A percentile compares a stretch with the other conserved stretches of the same genome.
Conservation (phyloP, 2,113 vertebrate species). For the Ivindomyrus marchei region DNA sequence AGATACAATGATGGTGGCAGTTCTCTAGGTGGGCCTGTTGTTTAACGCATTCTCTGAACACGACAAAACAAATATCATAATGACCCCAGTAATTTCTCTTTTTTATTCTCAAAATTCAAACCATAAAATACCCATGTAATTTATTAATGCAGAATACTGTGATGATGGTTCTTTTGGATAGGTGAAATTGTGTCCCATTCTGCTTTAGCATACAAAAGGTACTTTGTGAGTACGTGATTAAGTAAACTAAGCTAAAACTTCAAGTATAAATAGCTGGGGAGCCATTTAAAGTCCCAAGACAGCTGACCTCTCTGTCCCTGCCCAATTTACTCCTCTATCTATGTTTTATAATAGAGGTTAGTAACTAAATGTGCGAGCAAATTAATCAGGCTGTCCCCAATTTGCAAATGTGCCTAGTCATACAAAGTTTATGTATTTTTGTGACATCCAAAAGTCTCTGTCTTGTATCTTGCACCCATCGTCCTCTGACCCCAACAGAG, state of each 20-base stretch:
- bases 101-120: neutral
- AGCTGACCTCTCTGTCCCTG: neutral
- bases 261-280: neutral
- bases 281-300: neutral
- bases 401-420: neutral
- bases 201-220: neutral
- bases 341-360: neutral
- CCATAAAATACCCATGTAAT: neutral
- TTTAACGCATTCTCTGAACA: neutral
- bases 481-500: neutral
- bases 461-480: neutral
- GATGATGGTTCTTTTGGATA: neutral
- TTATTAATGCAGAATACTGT: neutral
- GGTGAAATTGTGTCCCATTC: neutral
- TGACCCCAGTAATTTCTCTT: neutral
- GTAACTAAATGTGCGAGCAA: neutral
- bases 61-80: neutral
- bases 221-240: neutral
- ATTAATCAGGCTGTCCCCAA: neutral
- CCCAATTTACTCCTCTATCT: neutral
- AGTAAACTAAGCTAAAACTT: neutral
- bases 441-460: neutral
- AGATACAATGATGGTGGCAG: neutral
- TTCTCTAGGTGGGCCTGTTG: neutral
- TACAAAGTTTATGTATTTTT: neutral